A percentile compares a stretch with the other conserved stretches of the same genome.
Conservation (phyloP, 2,113 vertebrate genomes). For the Pachyramphus minor region DNA sequence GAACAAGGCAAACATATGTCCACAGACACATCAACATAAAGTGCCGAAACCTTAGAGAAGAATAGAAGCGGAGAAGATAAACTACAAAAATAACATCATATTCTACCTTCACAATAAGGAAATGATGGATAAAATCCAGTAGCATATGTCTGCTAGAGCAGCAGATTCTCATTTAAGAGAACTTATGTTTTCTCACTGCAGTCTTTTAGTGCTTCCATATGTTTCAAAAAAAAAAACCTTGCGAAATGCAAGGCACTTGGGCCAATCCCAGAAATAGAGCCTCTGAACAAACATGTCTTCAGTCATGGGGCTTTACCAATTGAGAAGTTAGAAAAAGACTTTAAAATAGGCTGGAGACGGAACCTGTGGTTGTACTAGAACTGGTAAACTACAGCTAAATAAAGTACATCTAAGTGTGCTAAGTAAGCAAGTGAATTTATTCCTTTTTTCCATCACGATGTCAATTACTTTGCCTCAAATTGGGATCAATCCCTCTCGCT, state of each 20-base stretch:
- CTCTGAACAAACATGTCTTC: slow-evolving; percentile 2
- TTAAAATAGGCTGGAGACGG: not conserved
- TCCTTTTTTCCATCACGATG: not conserved
- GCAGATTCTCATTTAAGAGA: slow-evolving; percentile 66
- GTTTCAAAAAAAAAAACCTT: slow-evolving; percentile 55
- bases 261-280: slow-evolving; percentile 31
- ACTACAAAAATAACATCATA: slow-evolving; percentile 57
- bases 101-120: slow-evolving; percentile 60
- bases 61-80: slow-evolving; percentile 40
- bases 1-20: slow-evolving; percentile 60
- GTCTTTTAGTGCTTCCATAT: slow-evolving; percentile 68
- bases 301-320: not conserved
- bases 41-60: slow-evolving; percentile 42
- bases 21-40: slow-evolving; percentile 48
- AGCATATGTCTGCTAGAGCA: slow-evolving; percentile 59
- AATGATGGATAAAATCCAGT: slow-evolving; percentile 65
- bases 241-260: slow-evolving; percentile 38
- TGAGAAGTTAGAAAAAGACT: not conserved
- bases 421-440: not conserved
- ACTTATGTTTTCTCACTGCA: slow-evolving; percentile 64
- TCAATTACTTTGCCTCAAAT: not conserved
- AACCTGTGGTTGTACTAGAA: not conserved
- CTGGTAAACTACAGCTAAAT: not conserved
- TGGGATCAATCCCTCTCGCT: not conserved
- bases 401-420: not conserved